Conservation (phyloP, 2,113 vertebrate genomes). For the Leucopternis melanops region DNA sequence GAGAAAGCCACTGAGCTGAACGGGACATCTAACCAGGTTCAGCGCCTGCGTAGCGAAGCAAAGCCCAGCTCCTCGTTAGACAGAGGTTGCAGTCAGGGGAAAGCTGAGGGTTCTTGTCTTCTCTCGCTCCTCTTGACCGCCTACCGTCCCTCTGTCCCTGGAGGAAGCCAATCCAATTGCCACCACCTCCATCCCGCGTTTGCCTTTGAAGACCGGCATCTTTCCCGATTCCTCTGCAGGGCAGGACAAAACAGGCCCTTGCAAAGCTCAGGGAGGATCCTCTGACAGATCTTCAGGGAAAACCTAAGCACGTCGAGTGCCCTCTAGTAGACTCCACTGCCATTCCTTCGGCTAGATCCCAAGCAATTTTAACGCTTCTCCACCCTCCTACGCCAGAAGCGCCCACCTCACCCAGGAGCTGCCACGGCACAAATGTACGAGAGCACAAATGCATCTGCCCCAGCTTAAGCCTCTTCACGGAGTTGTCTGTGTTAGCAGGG, state of each 20-base stretch:
- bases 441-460: neutral
- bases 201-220: neutral
- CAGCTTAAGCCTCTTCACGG: neutral
- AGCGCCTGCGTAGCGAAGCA: accelerated
- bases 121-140: neutral
- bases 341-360: neutral
- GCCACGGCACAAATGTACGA: neutral
- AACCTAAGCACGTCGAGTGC: neutral
- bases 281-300: neutral
- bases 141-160: neutral
- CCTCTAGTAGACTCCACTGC: neutral
- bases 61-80: neutral
- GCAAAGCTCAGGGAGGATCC: neutral
- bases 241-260: neutral
- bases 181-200: neutral
- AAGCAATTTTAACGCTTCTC: neutral
- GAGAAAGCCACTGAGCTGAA: neutral
- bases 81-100: neutral
- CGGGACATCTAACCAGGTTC: too few species aligned
- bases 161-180: neutral
- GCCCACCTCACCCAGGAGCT: neutral
- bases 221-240: neutral
- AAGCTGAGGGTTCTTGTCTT: neutral
- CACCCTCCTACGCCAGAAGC: neutral
- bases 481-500: neutral